Evolutionary conservation across 1,140 invertebrate species (phyloP), one percentile per base, ranked within the genome.

Genomic region (Latrodectus geometricus): DNA sequence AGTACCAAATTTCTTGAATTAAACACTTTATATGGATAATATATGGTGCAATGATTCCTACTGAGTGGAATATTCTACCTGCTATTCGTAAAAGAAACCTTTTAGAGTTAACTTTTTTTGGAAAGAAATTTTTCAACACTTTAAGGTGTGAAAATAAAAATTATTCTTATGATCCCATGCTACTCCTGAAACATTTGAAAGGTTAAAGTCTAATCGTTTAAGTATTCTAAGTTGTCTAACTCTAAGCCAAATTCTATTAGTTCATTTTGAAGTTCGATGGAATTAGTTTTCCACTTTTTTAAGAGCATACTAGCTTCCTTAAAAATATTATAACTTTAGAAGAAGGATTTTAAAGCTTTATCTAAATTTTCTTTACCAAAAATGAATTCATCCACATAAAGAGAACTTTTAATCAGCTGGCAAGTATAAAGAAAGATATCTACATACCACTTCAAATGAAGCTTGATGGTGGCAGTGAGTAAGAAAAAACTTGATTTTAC

Each of bases 401-500:
- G n/a, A 7, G 23, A 52, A 15, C 11, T 75, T 15, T 12, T 23
- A 9, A 75, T 14, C 48, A 75, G 8, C 35, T 77, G n/a, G n/a
- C n/a, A n/a, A n/a, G n/a, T n/a, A n/a, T n/a, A n/a, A n/a, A 23
- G 73, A 48, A 49, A 75, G 9, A n/a, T 9, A 35, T 48, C 35
- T n/a, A 14, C 8, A n/a, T 49, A 75, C 17, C 23, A 14, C 20
- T 65, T 21, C 8, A 88, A 80, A 69, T 88, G 87, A 76, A 76
- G 49, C 21, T 78, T 35, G 17, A 88, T n/a, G 50, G 83, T 79
- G 5, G 87, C 87, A 49, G 74, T 72, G 9, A 87, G 66, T 14
- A 88, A 49, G 66, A 78, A 88, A 35, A 73, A 73, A 66, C 81
- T 86, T n/a, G n/a, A 15, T 12, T 50, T 88, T 17, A 75, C 73